phyloP scores from a whole-genome alignment of 2,888 invertebrate genomes.

The Apantesis nais region DNA sequence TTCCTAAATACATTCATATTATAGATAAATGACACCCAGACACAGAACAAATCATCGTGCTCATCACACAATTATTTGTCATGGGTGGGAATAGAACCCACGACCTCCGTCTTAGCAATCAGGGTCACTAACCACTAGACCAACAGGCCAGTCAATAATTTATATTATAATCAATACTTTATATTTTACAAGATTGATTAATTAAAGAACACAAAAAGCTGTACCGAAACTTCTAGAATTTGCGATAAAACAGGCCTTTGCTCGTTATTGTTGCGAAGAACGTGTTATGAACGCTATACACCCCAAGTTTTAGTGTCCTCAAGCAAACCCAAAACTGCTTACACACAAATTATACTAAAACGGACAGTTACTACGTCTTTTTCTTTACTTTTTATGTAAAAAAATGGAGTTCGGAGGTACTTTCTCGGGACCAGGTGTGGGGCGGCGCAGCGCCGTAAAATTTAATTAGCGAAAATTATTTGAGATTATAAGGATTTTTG shows the following conservation, averaged over 20 bases:
- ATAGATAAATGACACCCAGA: too few species aligned
- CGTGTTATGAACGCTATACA: conserved; percentile 38
- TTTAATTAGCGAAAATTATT: conserved; percentile 78
- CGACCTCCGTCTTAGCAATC: too few species aligned
- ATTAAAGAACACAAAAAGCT: background rate
- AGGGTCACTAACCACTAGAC: conserved; percentile 32
- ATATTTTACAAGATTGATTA: conserved; percentile 4
- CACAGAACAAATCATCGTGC: too few species aligned
- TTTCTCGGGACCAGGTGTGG: conserved; percentile 66
- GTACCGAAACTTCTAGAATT: conserved; percentile 13
- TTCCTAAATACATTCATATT: too few species aligned
- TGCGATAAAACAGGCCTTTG: conserved; percentile 27
- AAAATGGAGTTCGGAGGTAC: conserved; percentile 48
- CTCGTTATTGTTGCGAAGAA: conserved; percentile 26
- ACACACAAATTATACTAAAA: conserved; percentile 53
- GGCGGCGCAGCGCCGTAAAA: conserved; percentile 58
- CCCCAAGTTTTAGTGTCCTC: conserved; percentile 32
- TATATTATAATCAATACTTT: conserved; percentile 26
- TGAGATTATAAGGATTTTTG: conserved; percentile 72
- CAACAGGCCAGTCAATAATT: too few species aligned
- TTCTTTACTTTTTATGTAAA: conserved; percentile 45
- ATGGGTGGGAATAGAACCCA: too few species aligned
- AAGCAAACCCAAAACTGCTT: conserved; percentile 22
- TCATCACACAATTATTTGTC: too few species aligned
- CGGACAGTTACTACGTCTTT: conserved; percentile 50